These are phyloP conservation scores for Oeneis ivallda DNA, from an alignment of 2,888 invertebrate genomes.

Conservation along the genomic window DNA sequence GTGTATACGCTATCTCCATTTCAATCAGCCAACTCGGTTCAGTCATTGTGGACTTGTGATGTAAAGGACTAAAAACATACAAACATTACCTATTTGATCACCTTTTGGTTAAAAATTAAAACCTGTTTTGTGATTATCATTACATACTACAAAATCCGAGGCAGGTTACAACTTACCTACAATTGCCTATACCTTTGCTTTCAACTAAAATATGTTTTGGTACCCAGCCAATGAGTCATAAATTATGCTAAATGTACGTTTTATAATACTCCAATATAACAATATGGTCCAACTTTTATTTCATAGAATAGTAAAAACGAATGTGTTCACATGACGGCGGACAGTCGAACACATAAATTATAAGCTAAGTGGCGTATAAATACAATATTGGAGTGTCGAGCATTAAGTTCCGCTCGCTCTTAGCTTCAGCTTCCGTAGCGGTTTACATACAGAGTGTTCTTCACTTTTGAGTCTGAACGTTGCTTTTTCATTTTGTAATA, in stretches of 20 bases:
- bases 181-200: too few species aligned
- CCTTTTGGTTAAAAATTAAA: too few species aligned
- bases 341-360: constrained; percentile 37
- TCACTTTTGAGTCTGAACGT: neutral
- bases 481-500: too few species aligned
- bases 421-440: constrained; percentile 42
- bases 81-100: too few species aligned
- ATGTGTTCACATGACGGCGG: constrained; percentile 33
- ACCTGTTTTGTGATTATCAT: too few species aligned
- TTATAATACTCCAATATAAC: neutral
- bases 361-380: constrained; percentile 41
- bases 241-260: constrained; percentile 16
- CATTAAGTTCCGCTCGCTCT: constrained; percentile 44
- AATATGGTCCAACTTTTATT: constrained; percentile 22
- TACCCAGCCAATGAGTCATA: neutral
- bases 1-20: too few species aligned
- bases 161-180: too few species aligned
- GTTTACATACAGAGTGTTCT: constrained; percentile 34
- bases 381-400: constrained; percentile 42
- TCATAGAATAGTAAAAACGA: constrained; percentile 31
- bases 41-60: too few species aligned
- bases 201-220: too few species aligned
- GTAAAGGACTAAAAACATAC: too few species aligned
- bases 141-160: too few species aligned
- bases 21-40: too few species aligned